Evolutionary conservation across 2,113 vertebrate genomes (phyloP).

Genomic region (Pygoscelis antarcticus): DNA sequence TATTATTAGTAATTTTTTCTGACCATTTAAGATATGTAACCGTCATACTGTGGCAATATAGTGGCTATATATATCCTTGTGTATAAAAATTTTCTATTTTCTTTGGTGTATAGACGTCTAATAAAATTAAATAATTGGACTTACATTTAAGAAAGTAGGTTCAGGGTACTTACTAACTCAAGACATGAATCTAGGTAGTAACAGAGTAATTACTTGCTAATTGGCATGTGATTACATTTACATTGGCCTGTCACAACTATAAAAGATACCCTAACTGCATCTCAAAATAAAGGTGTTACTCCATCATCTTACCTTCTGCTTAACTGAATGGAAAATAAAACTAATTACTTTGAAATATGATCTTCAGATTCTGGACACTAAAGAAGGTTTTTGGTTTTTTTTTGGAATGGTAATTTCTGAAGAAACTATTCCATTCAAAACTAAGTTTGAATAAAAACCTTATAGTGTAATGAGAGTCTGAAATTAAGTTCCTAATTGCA

Average conservation of each 20-base stretch:
- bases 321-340: constrained; percentile 27
- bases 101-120: not conserved
- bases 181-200: constrained; percentile 44
- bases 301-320: not conserved
- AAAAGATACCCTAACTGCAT: constrained; percentile 48
- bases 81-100: not conserved
- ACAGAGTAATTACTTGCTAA: constrained; percentile 68
- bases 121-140: constrained; percentile 12
- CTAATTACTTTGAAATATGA: not conserved
- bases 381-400: not conserved
- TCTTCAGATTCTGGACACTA: not conserved
- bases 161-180: constrained; percentile 24
- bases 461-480: not conserved
- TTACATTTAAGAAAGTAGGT: constrained; percentile 33
- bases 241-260: constrained; percentile 56
- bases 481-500: constrained; percentile 10
- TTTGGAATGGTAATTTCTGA: not conserved
- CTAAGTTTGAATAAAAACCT: not conserved
- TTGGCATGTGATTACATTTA: constrained; percentile 72
- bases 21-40: not conserved
- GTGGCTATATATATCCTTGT: not conserved
- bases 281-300: constrained; percentile 28
- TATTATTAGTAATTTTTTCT: not conserved
- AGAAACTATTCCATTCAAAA: not conserved
- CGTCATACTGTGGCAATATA: not conserved